Percentiles rank a stretch among this genome's conserved stretches.
phyloP scores from a whole-genome alignment of 2,113 vertebrate genomes.

The Polyodon spathula region DNA sequence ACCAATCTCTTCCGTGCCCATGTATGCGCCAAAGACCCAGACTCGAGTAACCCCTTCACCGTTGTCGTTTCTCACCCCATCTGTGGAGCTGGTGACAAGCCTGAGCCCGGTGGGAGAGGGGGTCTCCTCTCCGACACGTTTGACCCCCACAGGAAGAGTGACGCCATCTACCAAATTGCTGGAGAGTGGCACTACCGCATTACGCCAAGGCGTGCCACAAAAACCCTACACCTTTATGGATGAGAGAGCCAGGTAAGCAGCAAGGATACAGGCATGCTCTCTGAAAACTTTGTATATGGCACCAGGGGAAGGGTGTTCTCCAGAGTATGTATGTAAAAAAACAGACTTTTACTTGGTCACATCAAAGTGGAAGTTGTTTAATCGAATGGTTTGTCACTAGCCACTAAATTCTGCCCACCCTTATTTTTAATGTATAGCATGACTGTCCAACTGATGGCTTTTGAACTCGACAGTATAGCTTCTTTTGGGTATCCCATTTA shows the following conservation, averaged over 20 bases:
- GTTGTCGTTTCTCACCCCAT: conserved; percentile 28
- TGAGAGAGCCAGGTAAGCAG: conserved; percentile 82
- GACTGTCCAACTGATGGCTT: no score
- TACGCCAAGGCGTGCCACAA: conserved; percentile 86
- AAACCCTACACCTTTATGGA: conserved; percentile 97
- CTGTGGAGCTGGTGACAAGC: conserved; percentile 55
- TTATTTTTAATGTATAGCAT: no score
- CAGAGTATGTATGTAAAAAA: no score
- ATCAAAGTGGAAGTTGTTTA: no score
- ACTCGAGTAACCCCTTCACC: conserved; percentile 25
- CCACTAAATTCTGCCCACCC: no score
- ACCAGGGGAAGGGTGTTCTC: no score
- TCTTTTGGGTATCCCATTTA: no score
- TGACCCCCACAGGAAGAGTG: conserved; percentile 40
- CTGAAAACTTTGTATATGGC: no score
- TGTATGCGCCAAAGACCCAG: conserved; percentile 44
- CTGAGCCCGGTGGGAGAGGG: conserved; percentile 49
- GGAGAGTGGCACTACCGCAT: conserved; percentile 50
- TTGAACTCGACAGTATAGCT: no score
- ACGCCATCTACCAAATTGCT: conserved; percentile 46
- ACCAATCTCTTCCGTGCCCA: conserved; percentile 59
- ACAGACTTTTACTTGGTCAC: no score
- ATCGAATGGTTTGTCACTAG: no score
- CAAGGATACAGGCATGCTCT: no score
- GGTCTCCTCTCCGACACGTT: conserved; percentile 29